phyloP scores from a whole-genome alignment of 2,113 vertebrate genomes.

The Girardinichthys multiradiatus region DNA sequence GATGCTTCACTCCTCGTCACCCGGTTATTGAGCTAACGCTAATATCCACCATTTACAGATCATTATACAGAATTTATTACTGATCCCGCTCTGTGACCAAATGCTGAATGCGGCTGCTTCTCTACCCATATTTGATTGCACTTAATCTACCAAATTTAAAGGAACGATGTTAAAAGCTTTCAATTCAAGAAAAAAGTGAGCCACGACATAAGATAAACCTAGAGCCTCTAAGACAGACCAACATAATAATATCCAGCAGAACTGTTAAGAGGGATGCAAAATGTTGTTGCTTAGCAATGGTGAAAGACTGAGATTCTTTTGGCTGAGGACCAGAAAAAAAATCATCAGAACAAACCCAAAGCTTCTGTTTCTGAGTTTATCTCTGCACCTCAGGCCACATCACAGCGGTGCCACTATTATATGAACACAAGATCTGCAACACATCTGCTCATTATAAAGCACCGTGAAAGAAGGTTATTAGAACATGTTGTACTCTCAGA shows the following conservation, averaged over 20 bases:
- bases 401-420: constrained; percentile 3
- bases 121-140: neutral
- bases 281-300: constrained; percentile 52
- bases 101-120: neutral
- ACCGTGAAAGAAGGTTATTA: neutral
- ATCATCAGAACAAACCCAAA: constrained; percentile 36
- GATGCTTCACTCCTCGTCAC: constrained; percentile 12
- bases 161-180: neutral
- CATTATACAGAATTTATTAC: constrained; percentile 19
- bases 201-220: constrained; percentile 2
- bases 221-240: constrained; percentile 12
- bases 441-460: neutral
- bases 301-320: constrained; percentile 22
- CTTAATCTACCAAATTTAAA: neutral
- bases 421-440: neutral
- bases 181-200: constrained; percentile 8
- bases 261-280: constrained; percentile 35
- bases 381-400: constrained; percentile 9
- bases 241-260: constrained; percentile 31
- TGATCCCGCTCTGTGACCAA: constrained; percentile 16
- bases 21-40: constrained; percentile 27
- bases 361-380: constrained; percentile 33
- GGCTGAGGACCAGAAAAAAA: constrained; percentile 26
- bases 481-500: neutral
- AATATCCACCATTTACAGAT: constrained; percentile 18